Evolutionary conservation across 1,140 invertebrate genomes (phyloP), one percentile per base, ranked within the genome.

Genomic region (Tetragnatha versicolor): DNA sequence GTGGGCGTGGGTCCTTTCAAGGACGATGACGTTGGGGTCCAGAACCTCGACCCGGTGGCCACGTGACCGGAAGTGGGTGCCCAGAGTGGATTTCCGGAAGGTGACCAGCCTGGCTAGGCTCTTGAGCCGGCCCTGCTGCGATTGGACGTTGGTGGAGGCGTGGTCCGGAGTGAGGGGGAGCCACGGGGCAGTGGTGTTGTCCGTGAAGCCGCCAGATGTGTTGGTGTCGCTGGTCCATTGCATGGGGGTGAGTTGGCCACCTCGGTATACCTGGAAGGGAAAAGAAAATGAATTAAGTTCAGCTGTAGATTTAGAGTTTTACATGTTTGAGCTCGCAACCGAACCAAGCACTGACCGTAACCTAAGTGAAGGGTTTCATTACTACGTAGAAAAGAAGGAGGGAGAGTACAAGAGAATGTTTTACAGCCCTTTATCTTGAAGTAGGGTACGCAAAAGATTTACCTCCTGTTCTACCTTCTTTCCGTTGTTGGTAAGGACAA

Each of bases 161-260:
- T 80, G 81, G 25, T 81, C 78, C 2, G 80, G 72, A 77, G 76
- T 75, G 12, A 81, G 4, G 3, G 82, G 82, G 1, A 82, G 20
- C 82, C 82, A 82, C 2, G 76, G 65, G 5, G 27, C 22, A 0
- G 79, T 66, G n/a, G 37, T 47, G 61, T 66, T 66, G 17, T 65
- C 53, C 0, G 79, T 73, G 66, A 82, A 82, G 27, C 81, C 79
- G 9, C 65, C 81, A 22, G 53, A 29, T 2, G 75, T 68, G 10
- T 72, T 69, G n/a, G n/a, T n/a, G 31, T 68, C 65, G 2, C 80
- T 42, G n/a, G 69, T 76, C 82, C 82, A 82, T 14, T 78, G 68
- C 79, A 82, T 81, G 3, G 82, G 82, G 22, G 79, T 77, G 7
- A 82, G 55, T 65, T 82, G 82, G 27, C 82, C 81, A 9, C 63